Percentiles rank a stretch among this genome's conserved stretches.
Conservation (phyloP, 1,140 invertebrate genomes). For the Polyergus mexicanus region DNA sequence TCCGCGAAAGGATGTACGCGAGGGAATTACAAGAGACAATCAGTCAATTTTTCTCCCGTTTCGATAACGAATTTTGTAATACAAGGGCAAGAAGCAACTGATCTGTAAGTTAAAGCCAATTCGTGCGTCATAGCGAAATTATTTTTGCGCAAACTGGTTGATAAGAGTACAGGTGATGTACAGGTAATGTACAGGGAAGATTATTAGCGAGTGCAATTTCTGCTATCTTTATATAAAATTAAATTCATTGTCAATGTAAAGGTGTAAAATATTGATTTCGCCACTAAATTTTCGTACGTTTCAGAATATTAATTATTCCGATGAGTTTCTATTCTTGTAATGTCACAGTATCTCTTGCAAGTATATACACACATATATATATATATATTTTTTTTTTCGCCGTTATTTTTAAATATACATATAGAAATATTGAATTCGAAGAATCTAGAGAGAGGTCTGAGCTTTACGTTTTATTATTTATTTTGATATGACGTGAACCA, state of each 20-base stretch:
- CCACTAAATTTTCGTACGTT: background rate
- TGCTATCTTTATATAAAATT: background rate
- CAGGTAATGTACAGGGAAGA: background rate
- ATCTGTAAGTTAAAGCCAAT: slow-evolving; percentile 9
- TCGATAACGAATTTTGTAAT: slow-evolving; percentile 39
- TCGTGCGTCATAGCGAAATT: background rate
- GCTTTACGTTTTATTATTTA: background rate
- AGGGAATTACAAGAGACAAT: slow-evolving; percentile 70
- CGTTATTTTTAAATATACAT: background rate
- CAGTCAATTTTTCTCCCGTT: slow-evolving; percentile 59
- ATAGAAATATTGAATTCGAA: background rate
- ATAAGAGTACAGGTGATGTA: no score
- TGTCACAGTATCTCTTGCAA: background rate
- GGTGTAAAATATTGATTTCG: background rate
- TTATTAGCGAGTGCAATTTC: slow-evolving; percentile 16
- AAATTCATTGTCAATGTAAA: background rate
- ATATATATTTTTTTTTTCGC: no score
- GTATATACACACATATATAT: background rate
- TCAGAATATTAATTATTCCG: background rate
- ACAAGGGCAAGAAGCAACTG: background rate
- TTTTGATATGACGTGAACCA: background rate
- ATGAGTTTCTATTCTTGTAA: background rate
- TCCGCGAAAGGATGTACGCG: slow-evolving; percentile 59
- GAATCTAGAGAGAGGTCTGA: background rate
- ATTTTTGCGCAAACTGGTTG: slow-evolving; percentile 6